Conservation (phyloP, 37 sponge, comb jelly and placozoan genomes). For the Ianthella basta region DNA sequence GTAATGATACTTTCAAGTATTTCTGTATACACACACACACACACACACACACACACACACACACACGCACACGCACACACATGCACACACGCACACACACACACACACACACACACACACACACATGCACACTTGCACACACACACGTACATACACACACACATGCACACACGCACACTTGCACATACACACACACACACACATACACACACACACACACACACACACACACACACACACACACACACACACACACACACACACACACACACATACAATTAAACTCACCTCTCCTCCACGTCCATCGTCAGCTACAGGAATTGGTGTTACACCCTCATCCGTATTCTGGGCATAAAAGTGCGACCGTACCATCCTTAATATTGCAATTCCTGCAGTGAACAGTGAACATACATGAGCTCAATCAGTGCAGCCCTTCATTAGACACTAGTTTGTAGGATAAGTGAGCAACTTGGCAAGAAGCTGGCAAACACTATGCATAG, state of each 20-base stretch:
- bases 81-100: not conserved
- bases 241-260: constrained; percentile 22
- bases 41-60: not conserved
- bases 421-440: no score
- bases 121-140: constrained; percentile 2
- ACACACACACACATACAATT: constrained; percentile 26
- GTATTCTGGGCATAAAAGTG: no score
- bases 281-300: no score
- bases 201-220: not conserved
- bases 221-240: not conserved
- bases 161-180: not conserved
- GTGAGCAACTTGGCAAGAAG: no score
- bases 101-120: constrained; percentile 9
- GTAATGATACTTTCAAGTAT: not conserved
- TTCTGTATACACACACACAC: constrained; percentile 24
- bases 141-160: constrained; percentile 3
- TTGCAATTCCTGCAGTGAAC: no score
- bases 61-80: not conserved
- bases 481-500: no score
- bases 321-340: no score
- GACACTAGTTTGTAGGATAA: no score
- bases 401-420: no score
- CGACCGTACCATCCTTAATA: no score
- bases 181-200: not conserved
- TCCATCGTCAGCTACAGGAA: no score